Base-by-base conservation (phyloP, 2,797 vertebrate genomes). In the Oophaga sylvatica region DNA sequence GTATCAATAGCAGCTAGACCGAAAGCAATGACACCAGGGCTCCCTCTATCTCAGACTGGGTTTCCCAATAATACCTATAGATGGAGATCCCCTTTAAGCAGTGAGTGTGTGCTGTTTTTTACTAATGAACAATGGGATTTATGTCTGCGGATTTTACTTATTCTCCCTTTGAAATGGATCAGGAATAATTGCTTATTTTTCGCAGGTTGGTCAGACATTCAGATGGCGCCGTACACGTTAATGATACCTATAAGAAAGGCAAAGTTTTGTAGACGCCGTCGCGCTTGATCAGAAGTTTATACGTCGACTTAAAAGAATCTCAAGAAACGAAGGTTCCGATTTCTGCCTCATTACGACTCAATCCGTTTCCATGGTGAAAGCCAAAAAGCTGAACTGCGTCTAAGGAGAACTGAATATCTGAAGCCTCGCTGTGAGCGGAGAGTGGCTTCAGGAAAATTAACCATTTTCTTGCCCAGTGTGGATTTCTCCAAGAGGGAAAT, bases 291-390 rank as follows among this genome's bases (percentile, higher is more conserved):
- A 53, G 22, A 67, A 16, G 26, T 31, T 45, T 59, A 29, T 78
- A 59, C 4, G 7, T 59, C 10, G 76, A 78, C 19, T 78, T 59
- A 57, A 59, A 78, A 78, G 76, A 29, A 78, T 59, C 76, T 10
- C 6, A 41, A 45, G 41, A 63, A 81, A 45, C 17, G 20, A n/a
- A n/a, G 80, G 20, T 35, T 48, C 17, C 15, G 59, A 57, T 63
- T 62, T 80, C 80, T 65, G 59, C 22, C 80, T 81, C 45, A 15
- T 81, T 81, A 17, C 20, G 20, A 57, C 79, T 53, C 22, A 67
- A 53, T 10, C 60, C 10, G 80, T 81, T 63, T 26, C 80, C 63
- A 65, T 68, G 80, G 80, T 29, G 35, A 81, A 67, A 71, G 17
- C 1, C 68, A 31, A 41, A 71, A 71, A 73, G 31, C 70, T 71